Evolutionary conservation across 2,888 invertebrate species (phyloP).

Genomic region (Papilio protenor): DNA sequence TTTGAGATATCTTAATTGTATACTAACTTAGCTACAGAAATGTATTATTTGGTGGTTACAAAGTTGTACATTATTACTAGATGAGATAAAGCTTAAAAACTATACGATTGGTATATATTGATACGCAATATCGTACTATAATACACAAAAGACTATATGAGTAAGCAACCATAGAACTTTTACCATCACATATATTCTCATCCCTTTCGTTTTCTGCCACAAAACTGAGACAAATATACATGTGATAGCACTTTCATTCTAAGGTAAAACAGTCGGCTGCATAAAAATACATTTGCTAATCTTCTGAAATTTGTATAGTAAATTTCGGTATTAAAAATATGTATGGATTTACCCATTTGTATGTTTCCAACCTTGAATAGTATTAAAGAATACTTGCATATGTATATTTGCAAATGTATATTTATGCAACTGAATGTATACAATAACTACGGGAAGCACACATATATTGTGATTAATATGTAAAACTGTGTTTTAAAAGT

Average conservation of each 20-base stretch:
- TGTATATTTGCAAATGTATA: too few species aligned
- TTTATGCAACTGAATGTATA: conserved; percentile 44
- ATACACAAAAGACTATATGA: conserved; percentile 44
- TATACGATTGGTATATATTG: conserved; percentile 46
- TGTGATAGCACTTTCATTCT: too few species aligned
- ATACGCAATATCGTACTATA: conserved; percentile 46
- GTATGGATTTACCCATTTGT: too few species aligned
- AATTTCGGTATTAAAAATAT: too few species aligned
- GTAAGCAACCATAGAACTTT: conserved; percentile 14
- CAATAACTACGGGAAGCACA: conserved; percentile 51
- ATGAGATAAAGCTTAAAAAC: conserved; percentile 71
- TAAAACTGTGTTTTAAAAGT: conserved; percentile 49
- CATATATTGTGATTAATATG: conserved; percentile 26
- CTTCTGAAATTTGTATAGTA: too few species aligned
- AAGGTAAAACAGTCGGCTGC: too few species aligned
- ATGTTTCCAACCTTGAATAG: too few species aligned
- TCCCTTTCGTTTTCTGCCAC: not conserved
- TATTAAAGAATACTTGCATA: too few species aligned
- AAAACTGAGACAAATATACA: too few species aligned
- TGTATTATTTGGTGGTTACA: conserved; percentile 81
- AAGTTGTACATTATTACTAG: conserved; percentile 78
- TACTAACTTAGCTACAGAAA: conserved; percentile 62
- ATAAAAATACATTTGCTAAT: too few species aligned
- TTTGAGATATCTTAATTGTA: conserved; percentile 49
- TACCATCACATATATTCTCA: not conserved